Evolutionary conservation across 2,888 invertebrate species (phyloP).

Genomic region (Tenthredo scrophulariae): DNA sequence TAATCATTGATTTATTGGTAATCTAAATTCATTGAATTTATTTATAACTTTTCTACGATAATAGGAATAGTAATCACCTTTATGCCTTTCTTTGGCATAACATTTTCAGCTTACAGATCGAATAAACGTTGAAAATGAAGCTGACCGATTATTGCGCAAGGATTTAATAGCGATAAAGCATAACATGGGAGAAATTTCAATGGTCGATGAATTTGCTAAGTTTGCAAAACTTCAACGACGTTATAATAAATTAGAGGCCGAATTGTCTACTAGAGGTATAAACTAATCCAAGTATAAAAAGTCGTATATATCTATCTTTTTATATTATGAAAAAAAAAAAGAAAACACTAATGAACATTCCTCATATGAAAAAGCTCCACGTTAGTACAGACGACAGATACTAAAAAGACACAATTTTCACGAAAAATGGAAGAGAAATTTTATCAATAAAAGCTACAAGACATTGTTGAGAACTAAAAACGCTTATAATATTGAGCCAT

Average conservation of each 20-base stretch:
- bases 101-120: slow-evolving; percentile 65
- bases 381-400: too few species aligned
- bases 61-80: background rate
- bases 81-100: background rate
- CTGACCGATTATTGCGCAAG: slow-evolving; percentile 63
- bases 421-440: too few species aligned
- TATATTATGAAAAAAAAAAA: too few species aligned
- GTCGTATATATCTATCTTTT: too few species aligned
- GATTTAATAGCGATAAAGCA: slow-evolving; percentile 68
- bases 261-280: slow-evolving; percentile 71
- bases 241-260: slow-evolving; percentile 70
- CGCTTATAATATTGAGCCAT: too few species aligned
- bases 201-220: slow-evolving; percentile 77
- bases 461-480: too few species aligned
- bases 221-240: slow-evolving; percentile 76
- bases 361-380: too few species aligned
- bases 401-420: too few species aligned
- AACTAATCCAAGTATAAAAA: background rate
- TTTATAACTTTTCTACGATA: background rate
- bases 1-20: background rate
- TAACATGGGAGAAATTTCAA: slow-evolving; percentile 73
- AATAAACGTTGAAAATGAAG: slow-evolving; percentile 62
- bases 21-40: background rate
- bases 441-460: too few species aligned
- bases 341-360: background rate